A percentile compares a stretch with the other conserved stretches of the same genome.
These are phyloP conservation scores for Lordiphosa stackelbergi DNA, from an alignment of 1,140 invertebrate species.

Conservation along the genomic window DNA sequence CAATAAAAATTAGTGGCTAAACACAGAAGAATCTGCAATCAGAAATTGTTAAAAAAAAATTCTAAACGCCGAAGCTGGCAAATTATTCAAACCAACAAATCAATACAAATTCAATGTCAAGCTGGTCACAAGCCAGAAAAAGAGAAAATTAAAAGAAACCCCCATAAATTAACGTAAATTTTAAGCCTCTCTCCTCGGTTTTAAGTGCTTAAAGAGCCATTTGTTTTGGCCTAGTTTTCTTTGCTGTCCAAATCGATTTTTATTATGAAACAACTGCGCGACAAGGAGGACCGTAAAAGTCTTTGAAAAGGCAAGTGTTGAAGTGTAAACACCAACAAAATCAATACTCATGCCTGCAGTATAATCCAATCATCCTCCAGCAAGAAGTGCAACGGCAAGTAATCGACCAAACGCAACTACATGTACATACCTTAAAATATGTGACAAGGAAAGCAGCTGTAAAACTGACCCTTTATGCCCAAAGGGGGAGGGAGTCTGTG, in stretches of 20 bases:
- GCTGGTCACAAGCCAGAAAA: neutral
- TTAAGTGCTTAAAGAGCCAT: too few relatives aligned
- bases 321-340: constrained; percentile 42
- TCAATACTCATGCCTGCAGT: constrained; percentile 39
- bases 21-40: too few relatives aligned
- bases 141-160: constrained; percentile 9
- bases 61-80: neutral
- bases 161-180: too few relatives aligned
- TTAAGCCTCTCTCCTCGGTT: too few relatives aligned
- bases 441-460: too few relatives aligned
- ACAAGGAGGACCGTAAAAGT: constrained; percentile 16
- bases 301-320: constrained; percentile 28
- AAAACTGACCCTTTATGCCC: too few relatives aligned
- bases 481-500: too few relatives aligned
- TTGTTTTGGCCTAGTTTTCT: neutral
- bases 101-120: constrained; percentile 22
- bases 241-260: constrained; percentile 37
- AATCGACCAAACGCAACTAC: constrained; percentile 9
- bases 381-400: constrained; percentile 5
- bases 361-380: constrained; percentile 2
- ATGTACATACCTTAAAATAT: too few relatives aligned
- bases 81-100: constrained; percentile 25
- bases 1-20: neutral
- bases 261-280: constrained; percentile 39
- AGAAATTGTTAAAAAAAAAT: too few relatives aligned